Conservation (phyloP, 2,888 invertebrate genomes). For the Chaitophorus viminalis region DNA sequence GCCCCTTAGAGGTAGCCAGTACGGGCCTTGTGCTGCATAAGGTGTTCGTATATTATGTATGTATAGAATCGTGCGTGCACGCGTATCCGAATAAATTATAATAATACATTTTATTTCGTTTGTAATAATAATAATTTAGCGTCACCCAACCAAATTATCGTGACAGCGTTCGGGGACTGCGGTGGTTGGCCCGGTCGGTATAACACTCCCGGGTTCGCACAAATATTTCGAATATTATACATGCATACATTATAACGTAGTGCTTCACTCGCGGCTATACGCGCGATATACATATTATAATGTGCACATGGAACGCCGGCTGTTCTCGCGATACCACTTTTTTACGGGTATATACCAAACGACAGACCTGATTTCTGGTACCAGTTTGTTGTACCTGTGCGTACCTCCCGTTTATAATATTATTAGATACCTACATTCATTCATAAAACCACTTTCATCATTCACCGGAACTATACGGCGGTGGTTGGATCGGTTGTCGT, state of each 20-base stretch:
- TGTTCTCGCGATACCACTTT: background rate
- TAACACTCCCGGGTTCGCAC: slow-evolving; percentile 17
- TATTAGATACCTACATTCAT: no score
- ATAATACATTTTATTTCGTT: background rate
- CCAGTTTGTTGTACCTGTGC: background rate
- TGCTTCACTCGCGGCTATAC: background rate
- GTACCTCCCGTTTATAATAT: background rate
- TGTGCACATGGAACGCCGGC: background rate
- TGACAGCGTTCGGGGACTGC: background rate
- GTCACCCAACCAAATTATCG: background rate
- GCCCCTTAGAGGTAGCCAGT: no score
- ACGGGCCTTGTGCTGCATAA: no score
- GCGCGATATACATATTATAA: background rate
- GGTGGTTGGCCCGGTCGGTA: no score
- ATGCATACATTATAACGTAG: background rate
- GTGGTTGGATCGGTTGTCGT: background rate
- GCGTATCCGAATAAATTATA: background rate
- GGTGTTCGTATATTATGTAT: no score
- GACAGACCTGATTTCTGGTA: background rate
- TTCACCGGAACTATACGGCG: slow-evolving; percentile 47
- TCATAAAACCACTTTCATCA: slow-evolving; percentile 61
- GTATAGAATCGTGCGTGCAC: no score
- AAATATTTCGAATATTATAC: background rate
- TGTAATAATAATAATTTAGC: no score
- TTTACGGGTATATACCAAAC: background rate